Conservation (phyloP, 1,140 invertebrate genomes). For the Atopsyche davidsoni region DNA sequence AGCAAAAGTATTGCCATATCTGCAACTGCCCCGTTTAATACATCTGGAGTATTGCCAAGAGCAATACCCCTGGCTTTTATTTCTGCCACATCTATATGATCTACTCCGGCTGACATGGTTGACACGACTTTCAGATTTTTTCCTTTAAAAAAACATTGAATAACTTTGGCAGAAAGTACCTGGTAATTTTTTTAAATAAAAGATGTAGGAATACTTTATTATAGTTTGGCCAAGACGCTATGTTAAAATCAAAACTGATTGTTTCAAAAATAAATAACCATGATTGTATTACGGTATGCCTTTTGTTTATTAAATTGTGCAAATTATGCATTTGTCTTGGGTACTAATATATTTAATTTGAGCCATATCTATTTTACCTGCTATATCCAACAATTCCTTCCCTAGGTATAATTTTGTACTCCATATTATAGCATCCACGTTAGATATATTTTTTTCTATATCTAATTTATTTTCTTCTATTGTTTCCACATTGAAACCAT, state of each 20-base stretch:
- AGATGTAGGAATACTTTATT: not conserved
- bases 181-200: conserved; percentile 3
- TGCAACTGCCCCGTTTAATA: conserved; percentile 75
- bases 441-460: conserved; percentile 35
- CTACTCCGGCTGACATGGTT: conserved; percentile 82
- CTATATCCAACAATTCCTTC: conserved; percentile 38
- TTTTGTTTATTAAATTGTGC: not conserved
- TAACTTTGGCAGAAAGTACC: not conserved
- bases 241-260: not conserved
- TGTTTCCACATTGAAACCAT: conserved; percentile 37
- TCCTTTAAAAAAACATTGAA: conserved; percentile 46
- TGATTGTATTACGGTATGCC: not conserved
- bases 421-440: conserved; percentile 40
- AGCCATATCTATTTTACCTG: conserved; percentile 31
- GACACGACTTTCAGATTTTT: conserved; percentile 74
- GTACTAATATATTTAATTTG: not conserved
- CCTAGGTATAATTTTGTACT: conserved; percentile 39
- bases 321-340: not conserved
- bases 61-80: conserved; percentile 59
- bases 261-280: conserved; percentile 1
- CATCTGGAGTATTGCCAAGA: conserved; percentile 74
- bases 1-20: conserved; percentile 74
- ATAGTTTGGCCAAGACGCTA: not conserved
- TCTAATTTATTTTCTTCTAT: conserved; percentile 35
- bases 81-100: conserved; percentile 63